A percentile compares a stretch with the other conserved stretches of the same genome.
Conservation (phyloP, 2,113 vertebrate species). For the Benitochromis conjunctus region DNA sequence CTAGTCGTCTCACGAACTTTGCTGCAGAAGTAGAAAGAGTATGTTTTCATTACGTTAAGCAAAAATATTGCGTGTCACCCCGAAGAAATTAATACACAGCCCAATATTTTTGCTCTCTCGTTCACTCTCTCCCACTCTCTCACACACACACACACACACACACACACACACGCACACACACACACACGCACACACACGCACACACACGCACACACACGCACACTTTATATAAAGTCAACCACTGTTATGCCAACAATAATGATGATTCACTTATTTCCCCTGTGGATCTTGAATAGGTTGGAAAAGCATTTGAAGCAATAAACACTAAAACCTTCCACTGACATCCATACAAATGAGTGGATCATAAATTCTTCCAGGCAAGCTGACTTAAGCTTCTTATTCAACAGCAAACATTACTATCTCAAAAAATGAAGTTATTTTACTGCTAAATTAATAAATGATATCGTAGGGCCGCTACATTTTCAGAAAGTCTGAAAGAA, state of each 20-base stretch:
- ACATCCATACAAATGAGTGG: neutral
- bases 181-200: neutral
- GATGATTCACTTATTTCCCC: neutral
- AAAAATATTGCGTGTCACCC: conserved; percentile 20
- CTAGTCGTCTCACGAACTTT: neutral
- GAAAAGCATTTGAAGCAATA: neutral
- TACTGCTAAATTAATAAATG: neutral
- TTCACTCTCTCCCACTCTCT: neutral
- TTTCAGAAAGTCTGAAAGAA: neutral
- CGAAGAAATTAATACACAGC: conserved; percentile 4
- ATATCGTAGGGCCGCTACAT: neutral
- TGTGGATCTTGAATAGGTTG: neutral
- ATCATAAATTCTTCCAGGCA: neutral
- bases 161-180: no score
- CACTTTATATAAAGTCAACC: neutral
- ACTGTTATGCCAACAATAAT: neutral
- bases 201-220: neutral
- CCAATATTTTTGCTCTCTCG: neutral
- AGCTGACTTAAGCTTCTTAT: neutral
- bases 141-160: neutral
- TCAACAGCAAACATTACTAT: neutral
- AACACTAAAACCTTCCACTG: neutral
- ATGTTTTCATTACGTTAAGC: conserved; percentile 26
- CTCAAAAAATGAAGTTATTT: neutral
- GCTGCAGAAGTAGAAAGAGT: neutral